phyloP scores from a whole-genome alignment of 2,797 vertebrate genomes.

The Bradypodion pumilum region DNA sequence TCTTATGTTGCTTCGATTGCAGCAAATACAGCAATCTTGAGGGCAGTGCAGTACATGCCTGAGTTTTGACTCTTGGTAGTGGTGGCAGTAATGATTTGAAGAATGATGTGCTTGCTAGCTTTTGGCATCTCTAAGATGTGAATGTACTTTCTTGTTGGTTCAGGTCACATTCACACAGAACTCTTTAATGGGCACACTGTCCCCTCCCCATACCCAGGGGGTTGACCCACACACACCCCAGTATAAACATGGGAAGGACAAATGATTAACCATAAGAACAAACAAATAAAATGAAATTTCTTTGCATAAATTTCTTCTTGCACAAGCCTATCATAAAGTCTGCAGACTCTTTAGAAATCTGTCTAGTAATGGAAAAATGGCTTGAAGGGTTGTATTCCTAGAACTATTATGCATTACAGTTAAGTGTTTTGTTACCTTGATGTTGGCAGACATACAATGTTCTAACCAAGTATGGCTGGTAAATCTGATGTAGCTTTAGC shows the following conservation, averaged over 20 bases:
- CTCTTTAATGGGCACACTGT: constrained; percentile 24
- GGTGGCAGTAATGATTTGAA: neutral
- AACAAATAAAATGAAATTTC: constrained; percentile 37
- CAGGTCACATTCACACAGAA: constrained; percentile 17
- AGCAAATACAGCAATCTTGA: neutral
- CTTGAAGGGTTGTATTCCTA: constrained; percentile 18
- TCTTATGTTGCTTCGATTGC: neutral
- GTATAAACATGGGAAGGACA: constrained; percentile 11
- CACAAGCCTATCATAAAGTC: neutral
- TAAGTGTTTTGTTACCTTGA: constrained; percentile 52
- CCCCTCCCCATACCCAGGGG: no score
- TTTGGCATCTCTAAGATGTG: constrained; percentile 3
- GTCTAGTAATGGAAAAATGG: neutral
- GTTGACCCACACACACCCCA: no score
- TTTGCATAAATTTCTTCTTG: neutral
- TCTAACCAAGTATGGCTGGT: constrained; percentile 36
- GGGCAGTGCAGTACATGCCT: no score
- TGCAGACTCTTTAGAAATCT: constrained; percentile 32
- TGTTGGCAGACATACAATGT: constrained; percentile 54
- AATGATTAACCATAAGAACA: constrained; percentile 28
- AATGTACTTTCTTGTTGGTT: constrained; percentile 35
- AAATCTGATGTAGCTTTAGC: constrained; percentile 41
- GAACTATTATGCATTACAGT: constrained; percentile 18
- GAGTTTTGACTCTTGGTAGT: neutral
- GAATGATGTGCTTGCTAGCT: neutral